Evolutionary conservation across 2,113 vertebrate species (phyloP).

Genomic region (Dinomys branickii): DNA sequence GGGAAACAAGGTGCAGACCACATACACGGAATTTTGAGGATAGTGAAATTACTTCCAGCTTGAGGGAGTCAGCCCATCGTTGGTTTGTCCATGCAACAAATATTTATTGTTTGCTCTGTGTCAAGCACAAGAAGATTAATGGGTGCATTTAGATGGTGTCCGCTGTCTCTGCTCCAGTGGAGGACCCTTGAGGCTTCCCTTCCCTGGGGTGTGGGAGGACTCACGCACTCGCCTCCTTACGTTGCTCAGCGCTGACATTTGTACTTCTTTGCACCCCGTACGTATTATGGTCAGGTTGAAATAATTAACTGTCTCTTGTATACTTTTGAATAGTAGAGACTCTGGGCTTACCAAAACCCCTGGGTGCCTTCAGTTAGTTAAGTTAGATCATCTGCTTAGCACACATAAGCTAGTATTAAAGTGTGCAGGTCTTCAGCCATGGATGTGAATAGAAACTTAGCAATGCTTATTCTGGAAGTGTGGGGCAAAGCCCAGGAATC

Average conservation of each 20-base stretch:
- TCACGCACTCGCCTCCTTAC: not conserved
- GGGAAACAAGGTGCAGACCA: not conserved
- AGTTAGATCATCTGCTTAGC: not conserved
- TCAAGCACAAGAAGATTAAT: not conserved
- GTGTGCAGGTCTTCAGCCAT: not conserved
- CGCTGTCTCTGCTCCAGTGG: not conserved
- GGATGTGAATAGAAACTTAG: not conserved
- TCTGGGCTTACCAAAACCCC: not conserved
- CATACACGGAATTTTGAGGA: not conserved
- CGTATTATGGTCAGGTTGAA: not conserved
- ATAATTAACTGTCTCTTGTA: constrained; percentile 13
- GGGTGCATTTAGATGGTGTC: not conserved
- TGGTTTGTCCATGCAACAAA: constrained; percentile 1
- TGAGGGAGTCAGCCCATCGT: not conserved
- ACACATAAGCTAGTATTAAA: not conserved
- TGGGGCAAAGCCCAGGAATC: not conserved
- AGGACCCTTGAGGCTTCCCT: not conserved
- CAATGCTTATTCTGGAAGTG: not conserved
- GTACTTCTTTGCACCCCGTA: not conserved
- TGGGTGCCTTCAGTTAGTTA: not conserved
- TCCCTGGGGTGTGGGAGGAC: not conserved
- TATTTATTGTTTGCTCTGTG: not conserved
- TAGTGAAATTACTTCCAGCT: constrained; percentile 48
- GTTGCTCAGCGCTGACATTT: not conserved
- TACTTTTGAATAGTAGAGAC: constrained; percentile 44